phyloP scores from a whole-genome alignment of 2,888 invertebrate species.

The Chloroclystis v-ata region DNA sequence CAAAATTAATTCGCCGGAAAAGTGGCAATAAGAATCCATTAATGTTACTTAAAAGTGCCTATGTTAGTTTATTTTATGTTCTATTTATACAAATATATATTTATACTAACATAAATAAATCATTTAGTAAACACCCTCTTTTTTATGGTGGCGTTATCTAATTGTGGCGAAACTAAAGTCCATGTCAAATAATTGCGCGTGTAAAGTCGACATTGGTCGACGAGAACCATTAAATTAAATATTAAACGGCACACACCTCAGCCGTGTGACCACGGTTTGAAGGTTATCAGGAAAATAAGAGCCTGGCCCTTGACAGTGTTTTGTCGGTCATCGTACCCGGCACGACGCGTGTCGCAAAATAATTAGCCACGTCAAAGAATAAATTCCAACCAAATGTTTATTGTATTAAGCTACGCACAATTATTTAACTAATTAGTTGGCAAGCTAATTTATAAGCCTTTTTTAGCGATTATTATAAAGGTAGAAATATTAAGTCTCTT shows the following conservation, averaged over 20 bases:
- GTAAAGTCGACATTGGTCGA: conserved; percentile 9
- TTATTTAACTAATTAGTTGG: neutral
- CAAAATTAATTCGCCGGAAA: too few relatives aligned
- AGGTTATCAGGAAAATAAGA: conserved; percentile 49
- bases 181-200: conserved; percentile 16
- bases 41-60: too few relatives aligned
- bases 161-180: too few relatives aligned
- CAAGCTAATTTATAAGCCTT: too few relatives aligned
- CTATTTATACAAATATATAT: too few relatives aligned
- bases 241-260: conserved; percentile 31
- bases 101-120: too few relatives aligned
- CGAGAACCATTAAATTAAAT: conserved; percentile 20
- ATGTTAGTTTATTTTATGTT: too few relatives aligned
- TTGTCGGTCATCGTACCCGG: conserved; percentile 48
- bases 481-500: too few relatives aligned
- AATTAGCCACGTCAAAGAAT: conserved; percentile 34
- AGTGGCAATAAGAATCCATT: too few relatives aligned
- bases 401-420: neutral
- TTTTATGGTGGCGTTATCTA: too few relatives aligned
- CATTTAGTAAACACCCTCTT: too few relatives aligned
- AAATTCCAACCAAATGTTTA: conserved; percentile 20
- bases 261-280: conserved; percentile 40
- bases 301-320: conserved; percentile 46
- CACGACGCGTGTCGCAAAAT: conserved; percentile 38
- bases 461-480: too few relatives aligned